phyloP scores from a whole-genome alignment of 2,888 invertebrate species.

The Metopia argyrocephala region DNA sequence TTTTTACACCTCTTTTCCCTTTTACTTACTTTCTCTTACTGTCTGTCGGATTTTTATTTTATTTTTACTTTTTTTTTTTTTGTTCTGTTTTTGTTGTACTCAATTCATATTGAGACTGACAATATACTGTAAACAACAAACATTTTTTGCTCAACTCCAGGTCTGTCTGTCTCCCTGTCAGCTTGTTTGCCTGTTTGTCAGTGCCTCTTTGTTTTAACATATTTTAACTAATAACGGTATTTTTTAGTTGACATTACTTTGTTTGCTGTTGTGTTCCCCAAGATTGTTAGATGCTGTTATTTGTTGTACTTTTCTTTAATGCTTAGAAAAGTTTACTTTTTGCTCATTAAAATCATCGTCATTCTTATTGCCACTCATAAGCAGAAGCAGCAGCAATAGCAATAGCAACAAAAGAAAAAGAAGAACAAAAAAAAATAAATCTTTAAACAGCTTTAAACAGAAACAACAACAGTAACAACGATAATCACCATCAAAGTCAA shows the following conservation, averaged over 20 bases:
- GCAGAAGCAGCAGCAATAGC: constrained; percentile 16
- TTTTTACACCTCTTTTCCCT: constrained; percentile 4
- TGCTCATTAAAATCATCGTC: constrained; percentile 29
- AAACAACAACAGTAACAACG: constrained; percentile 15
- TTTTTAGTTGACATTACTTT: constrained; percentile 64
- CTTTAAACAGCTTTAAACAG: background rate
- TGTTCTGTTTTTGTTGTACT: too few species aligned
- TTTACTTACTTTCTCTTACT: background rate
- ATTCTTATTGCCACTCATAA: constrained; percentile 23
- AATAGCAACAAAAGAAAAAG: too few species aligned
- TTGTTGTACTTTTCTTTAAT: constrained; percentile 32
- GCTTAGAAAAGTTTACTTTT: constrained; percentile 39
- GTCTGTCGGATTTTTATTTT: too few species aligned
- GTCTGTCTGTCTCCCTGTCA: background rate
- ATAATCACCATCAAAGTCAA: too few species aligned
- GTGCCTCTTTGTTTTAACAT: constrained; percentile 57
- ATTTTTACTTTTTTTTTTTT: too few species aligned
- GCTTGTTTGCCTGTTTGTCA: background rate
- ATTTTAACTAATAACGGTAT: constrained; percentile 65
- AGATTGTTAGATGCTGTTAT: constrained; percentile 28
- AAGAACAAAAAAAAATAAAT: too few species aligned
- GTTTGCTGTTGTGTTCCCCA: constrained; percentile 37
- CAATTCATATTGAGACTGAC: too few species aligned
- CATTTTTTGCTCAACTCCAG: constrained; percentile 25
- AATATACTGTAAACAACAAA: constrained; percentile 57